Evolutionary conservation across 2,797 vertebrate genomes (phyloP).

Genomic region (Acipenser oxyrinchus): DNA sequence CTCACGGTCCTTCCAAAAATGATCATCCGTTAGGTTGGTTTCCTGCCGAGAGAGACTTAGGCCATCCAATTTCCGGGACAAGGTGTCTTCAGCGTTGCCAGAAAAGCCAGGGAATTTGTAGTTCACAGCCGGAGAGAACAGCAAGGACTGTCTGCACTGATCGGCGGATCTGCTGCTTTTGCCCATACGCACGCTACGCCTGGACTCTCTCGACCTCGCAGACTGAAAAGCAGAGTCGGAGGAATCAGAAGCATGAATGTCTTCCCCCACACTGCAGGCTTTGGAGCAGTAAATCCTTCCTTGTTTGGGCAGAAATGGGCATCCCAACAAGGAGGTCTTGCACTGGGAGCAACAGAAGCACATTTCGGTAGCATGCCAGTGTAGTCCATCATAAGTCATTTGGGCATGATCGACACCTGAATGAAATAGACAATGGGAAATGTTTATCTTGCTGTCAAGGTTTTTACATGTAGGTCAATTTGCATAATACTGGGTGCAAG

Average conservation of each 20-base stretch:
- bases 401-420: conserved; percentile 94
- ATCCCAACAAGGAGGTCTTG: conserved; percentile 83
- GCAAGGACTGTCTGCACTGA: conserved; percentile 89
- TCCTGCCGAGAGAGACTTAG: conserved; percentile 61
- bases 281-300: conserved; percentile 94
- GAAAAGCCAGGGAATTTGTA: conserved; percentile 85
- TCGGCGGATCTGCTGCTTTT: conserved; percentile 91
- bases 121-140: conserved; percentile 82
- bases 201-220: conserved; percentile 85
- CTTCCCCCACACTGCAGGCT: conserved; percentile 86
- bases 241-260: conserved; percentile 89
- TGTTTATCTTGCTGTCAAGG: not conserved
- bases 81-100: conserved; percentile 70
- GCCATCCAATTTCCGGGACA: conserved; percentile 82
- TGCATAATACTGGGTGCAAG: too few relatives aligned
- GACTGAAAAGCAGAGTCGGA: conserved; percentile 96
- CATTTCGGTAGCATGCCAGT: conserved; percentile 91
- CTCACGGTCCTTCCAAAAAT: conserved; percentile 78
- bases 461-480: too few relatives aligned
- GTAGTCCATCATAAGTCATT: conserved; percentile 95
- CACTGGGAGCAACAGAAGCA: conserved; percentile 95
- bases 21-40: conserved; percentile 66
- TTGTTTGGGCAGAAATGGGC: conserved; percentile 90
- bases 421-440: conserved; percentile 16
- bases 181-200: conserved; percentile 86